Evolutionary conservation across 2,888 invertebrate genomes (phyloP), one percentile per base, ranked within the genome.

Genomic region (Diaperis boleti): DNA sequence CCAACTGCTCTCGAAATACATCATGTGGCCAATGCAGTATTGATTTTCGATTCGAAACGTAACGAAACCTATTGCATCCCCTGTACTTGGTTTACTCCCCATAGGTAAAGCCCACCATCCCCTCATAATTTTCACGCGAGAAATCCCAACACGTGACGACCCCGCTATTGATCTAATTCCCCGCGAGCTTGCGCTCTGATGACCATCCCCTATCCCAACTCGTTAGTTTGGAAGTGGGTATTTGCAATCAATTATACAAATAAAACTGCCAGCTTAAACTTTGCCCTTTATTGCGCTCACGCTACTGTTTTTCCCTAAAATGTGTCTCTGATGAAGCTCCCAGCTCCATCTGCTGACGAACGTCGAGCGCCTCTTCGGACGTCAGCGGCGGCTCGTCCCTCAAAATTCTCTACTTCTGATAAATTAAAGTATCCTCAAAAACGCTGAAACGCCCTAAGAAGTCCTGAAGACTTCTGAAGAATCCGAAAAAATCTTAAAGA

Each of bases 1-100:
- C 59, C 49, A 37, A 44, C 54, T 59, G 29, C 45, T 33, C 59
- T 49, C 18, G 49, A 57, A 56, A 57, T 50, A 62, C 54, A 61
- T n/a, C n/a, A n/a, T 63, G 64, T 69, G 41, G 66, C 61, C 66
- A 64, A 70, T 70, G 70, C 69, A 65, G 69, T 75, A 76, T 75
- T 72, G 76, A 76, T 75, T 75, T 75, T 76, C 69, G 61, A 71
- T 72, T 72, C 62, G 64, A 68, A 63, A 57, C 22, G 55, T 61
- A 59, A 62, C 64, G 64, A 17, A 66, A 62, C 52, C 61, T 65
- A 70, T 62, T 62, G 59, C 68, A 66, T 65, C 66, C 66, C 66
- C 64, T 62, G 64, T 52, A 39, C 52, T 45, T 57, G 17, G 44
- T 49, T 52, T 45, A 56, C 49, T 49, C 62, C 52, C 59, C 44